Conservation (phyloP, 2,888 invertebrate genomes). For the Catotricha subobsoleta region DNA sequence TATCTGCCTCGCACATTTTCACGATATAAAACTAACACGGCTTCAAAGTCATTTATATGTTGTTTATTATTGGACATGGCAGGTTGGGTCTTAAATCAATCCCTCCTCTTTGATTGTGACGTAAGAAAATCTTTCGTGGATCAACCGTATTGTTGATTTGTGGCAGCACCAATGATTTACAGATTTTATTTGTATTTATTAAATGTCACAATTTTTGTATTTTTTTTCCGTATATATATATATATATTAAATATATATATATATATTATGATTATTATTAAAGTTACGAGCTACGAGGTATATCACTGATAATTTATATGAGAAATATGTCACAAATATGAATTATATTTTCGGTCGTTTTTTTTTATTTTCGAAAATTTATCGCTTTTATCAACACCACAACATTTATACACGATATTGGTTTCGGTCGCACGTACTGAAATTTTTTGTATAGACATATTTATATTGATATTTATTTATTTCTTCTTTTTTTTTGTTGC, state of each 20-base stretch:
- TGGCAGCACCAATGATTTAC: conserved; percentile 13
- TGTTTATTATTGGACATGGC: conserved; percentile 15
- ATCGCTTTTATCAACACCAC: no score
- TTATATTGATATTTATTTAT: no score
- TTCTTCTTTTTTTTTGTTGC: no score
- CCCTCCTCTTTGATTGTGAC: conserved; percentile 17
- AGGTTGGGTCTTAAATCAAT: conserved; percentile 21
- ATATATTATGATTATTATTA: no score
- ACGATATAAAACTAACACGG: not conserved
- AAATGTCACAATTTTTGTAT: no score
- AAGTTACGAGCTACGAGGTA: not conserved
- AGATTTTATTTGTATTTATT: no score
- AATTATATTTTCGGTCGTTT: conserved; percentile 2
- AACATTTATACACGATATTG: no score
- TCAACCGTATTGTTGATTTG: conserved; percentile 8
- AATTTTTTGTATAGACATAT: no score
- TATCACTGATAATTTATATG: conserved; percentile 4
- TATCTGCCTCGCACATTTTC: not conserved
- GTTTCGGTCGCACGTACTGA: no score
- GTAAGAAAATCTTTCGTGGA: conserved; percentile 2
- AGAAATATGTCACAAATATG: conserved; percentile 5
- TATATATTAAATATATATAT: no score
- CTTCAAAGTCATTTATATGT: conserved; percentile 4
- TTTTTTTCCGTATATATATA: no score
- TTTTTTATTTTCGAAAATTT: no score